phyloP scores from a whole-genome alignment of 2,113 vertebrate genomes.

The Clinocottus analis region DNA sequence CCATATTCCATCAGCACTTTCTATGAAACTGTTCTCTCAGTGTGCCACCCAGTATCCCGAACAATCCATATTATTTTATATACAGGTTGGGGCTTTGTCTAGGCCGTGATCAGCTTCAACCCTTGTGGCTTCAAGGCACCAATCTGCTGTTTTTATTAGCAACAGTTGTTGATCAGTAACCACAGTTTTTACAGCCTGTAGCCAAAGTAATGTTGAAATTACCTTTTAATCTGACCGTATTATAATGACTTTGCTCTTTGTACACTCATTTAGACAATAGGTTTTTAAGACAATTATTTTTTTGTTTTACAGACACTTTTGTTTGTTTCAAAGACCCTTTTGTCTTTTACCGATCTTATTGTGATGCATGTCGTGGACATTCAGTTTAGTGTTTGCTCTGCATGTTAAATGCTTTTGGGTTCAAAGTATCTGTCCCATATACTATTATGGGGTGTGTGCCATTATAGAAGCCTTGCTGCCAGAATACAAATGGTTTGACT shows the following conservation, averaged over 20 bases:
- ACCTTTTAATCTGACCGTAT: not conserved
- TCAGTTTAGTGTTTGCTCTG: not conserved
- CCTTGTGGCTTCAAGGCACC: constrained; percentile 43
- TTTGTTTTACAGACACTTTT: too few species aligned
- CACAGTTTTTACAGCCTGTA: not conserved
- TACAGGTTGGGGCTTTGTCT: constrained; percentile 26
- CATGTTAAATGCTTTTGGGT: not conserved
- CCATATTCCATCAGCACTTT: constrained; percentile 59
- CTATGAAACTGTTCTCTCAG: constrained; percentile 33
- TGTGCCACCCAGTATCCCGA: constrained; percentile 26
- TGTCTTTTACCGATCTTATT: not conserved
- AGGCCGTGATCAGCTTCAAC: constrained; percentile 51
- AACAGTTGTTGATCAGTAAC: constrained; percentile 31
- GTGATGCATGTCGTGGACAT: not conserved
- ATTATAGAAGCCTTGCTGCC: not conserved
- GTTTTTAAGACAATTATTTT: not conserved
- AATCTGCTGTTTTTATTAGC: constrained; percentile 38
- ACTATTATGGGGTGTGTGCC: too few species aligned
- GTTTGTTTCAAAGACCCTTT: not conserved
- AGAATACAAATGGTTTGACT: not conserved
- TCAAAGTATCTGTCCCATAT: not conserved
- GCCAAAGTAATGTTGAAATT: not conserved
- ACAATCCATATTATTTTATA: constrained; percentile 28
- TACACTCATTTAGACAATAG: not conserved
- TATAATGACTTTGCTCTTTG: not conserved